Evolutionary conservation across 2,888 invertebrate species (phyloP).

Genomic region (Pterostichus madidus): DNA sequence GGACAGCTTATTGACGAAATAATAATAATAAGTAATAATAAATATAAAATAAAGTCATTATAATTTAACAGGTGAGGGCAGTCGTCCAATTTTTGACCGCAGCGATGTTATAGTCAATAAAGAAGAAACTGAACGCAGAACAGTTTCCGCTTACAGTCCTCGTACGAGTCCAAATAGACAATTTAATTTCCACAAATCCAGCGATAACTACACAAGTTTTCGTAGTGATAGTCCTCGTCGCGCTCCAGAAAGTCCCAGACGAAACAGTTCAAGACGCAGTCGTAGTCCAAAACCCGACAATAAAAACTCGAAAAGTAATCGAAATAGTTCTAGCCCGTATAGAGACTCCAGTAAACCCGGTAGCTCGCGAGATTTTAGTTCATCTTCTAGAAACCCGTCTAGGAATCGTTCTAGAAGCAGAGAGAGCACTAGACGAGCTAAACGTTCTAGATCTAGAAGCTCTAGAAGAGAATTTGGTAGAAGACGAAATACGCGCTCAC

Average conservation of each 20-base stretch:
- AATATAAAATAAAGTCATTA: conserved; percentile 1
- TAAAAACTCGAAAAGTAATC: conserved; percentile 7
- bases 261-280: conserved; percentile 28
- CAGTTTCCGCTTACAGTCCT: conserved; percentile 43
- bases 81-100: conserved; percentile 60
- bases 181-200: conserved; percentile 32
- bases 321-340: conserved; percentile 35
- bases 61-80: conserved; percentile 65
- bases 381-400: conserved; percentile 39
- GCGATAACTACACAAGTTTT: conserved; percentile 29
- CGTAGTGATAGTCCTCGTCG: conserved; percentile 33
- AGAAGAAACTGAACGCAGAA: conserved; percentile 50
- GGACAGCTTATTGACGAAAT: background rate
- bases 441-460: conserved; percentile 54
- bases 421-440: conserved; percentile 54
- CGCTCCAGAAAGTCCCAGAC: conserved; percentile 7
- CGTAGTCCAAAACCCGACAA: conserved; percentile 12
- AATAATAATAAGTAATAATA: background rate
- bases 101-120: conserved; percentile 57
- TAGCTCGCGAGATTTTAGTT: conserved; percentile 5
- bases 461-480: conserved; percentile 40
- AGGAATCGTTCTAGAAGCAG: conserved; percentile 58
- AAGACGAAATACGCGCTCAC: conserved; percentile 61
- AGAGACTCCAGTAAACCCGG: conserved; percentile 12
- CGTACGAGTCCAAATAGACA: conserved; percentile 26